These are phyloP conservation scores for Drosophila grimshawi DNA, from an alignment of 1,140 invertebrate genomes.

Conservation along the genomic window DNA sequence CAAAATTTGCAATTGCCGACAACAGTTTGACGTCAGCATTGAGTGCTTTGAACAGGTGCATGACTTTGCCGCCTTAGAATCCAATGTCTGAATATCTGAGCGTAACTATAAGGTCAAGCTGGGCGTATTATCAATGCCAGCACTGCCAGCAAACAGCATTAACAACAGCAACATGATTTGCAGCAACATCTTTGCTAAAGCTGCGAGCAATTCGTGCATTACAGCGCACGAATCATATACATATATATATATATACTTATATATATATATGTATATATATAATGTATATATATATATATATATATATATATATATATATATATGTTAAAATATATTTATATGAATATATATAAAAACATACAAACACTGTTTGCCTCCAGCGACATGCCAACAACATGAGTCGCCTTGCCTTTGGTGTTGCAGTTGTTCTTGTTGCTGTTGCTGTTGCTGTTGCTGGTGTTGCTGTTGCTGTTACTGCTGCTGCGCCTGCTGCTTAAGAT, in stretches of 20 bases:
- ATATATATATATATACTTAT: constrained; percentile 17
- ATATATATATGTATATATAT: constrained; percentile 4
- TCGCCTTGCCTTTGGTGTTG: constrained; percentile 35
- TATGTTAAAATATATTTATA: background rate
- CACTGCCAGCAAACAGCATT: background rate
- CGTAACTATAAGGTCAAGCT: constrained; percentile 62
- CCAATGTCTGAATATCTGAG: constrained; percentile 41
- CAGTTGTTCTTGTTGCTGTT: constrained; percentile 28
- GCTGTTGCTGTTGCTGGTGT: constrained; percentile 25
- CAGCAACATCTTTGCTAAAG: constrained; percentile 43
- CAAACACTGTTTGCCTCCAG: constrained; percentile 61
- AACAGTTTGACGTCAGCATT: constrained; percentile 12
- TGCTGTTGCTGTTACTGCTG: constrained; percentile 38
- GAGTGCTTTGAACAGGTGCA: constrained; percentile 44
- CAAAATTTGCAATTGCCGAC: constrained; percentile 15
- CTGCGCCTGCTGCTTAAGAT: constrained; percentile 70
- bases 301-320: background rate
- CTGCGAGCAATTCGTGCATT: constrained; percentile 67
- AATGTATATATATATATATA: constrained; percentile 8
- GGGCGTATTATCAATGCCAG: constrained; percentile 47
- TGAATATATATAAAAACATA: constrained; percentile 5
- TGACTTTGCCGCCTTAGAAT: constrained; percentile 26
- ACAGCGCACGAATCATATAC: constrained; percentile 61
- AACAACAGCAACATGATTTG: constrained; percentile 23
- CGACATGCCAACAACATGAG: constrained; percentile 54